Percentiles rank a stretch among this genome's conserved stretches.
These are phyloP conservation scores for Drosophila infuscata DNA, from an alignment of 2,888 invertebrate genomes.

Conservation along the genomic window DNA sequence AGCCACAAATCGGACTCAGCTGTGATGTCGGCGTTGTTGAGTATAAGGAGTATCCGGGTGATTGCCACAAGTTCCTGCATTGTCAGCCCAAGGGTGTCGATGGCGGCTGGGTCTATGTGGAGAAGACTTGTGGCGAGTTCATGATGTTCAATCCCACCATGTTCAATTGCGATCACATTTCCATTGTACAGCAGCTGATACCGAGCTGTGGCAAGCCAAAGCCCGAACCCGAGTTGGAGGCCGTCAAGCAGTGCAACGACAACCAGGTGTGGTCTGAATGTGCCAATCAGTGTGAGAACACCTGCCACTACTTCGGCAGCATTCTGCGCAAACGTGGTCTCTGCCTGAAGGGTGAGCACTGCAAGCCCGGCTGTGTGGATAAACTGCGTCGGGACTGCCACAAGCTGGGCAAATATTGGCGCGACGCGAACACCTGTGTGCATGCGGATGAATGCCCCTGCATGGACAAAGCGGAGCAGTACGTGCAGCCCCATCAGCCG, in stretches of 20 bases:
- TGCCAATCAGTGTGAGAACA: conserved; percentile 89
- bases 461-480: conserved; percentile 87
- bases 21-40: conserved; percentile 86
- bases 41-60: conserved; percentile 87
- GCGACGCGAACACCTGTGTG: conserved; percentile 91
- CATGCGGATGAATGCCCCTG: conserved; percentile 91
- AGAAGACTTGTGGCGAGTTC: conserved; percentile 88
- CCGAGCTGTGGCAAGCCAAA: conserved; percentile 87
- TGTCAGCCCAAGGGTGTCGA: conserved; percentile 86
- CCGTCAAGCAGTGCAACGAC: conserved; percentile 68
- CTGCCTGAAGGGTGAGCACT: conserved; percentile 81
- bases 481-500: conserved; percentile 90
- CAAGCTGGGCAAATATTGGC: conserved; percentile 87
- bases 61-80: conserved; percentile 90
- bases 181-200: conserved; percentile 86
- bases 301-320: conserved; percentile 89
- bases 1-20: conserved; percentile 68
- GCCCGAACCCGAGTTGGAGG: conserved; percentile 36
- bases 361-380: conserved; percentile 83
- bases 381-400: conserved; percentile 86
- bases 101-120: conserved; percentile 86
- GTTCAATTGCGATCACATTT: conserved; percentile 89
- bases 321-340: conserved; percentile 80
- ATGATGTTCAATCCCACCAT: conserved; percentile 89
- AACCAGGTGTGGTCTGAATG: conserved; percentile 89